Evolutionary conservation across 2,888 invertebrate genomes (phyloP).

Genomic region (Dryococelus australis): DNA sequence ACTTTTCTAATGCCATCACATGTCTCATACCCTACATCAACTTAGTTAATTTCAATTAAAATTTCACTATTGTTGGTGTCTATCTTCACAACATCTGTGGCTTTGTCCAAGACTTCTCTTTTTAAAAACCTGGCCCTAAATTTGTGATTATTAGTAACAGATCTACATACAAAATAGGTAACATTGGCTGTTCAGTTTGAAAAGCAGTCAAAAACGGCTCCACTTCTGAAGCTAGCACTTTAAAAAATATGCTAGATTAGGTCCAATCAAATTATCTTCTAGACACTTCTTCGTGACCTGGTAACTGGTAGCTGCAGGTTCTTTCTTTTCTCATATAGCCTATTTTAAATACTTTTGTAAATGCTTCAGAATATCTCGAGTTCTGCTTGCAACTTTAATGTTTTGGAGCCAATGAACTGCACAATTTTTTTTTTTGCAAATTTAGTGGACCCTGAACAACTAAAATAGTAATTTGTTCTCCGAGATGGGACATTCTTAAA

Average conservation of each 20-base stretch:
- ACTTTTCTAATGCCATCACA: too few species aligned
- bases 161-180: too few species aligned
- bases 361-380: neutral
- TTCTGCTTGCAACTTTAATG: neutral
- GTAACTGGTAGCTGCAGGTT: neutral
- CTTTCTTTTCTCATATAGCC: neutral
- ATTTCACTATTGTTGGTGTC: too few species aligned
- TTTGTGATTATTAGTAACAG: too few species aligned
- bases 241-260: neutral
- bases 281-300: neutral
- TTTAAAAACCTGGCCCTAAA: too few species aligned
- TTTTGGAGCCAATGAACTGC: neutral
- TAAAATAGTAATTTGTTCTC: neutral
- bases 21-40: too few species aligned
- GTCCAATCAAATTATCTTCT: neutral
- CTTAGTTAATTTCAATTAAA: too few species aligned
- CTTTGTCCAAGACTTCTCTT: too few species aligned
- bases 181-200: neutral
- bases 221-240: neutral
- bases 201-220: neutral
- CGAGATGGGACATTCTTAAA: neutral
- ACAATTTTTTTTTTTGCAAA: neutral
- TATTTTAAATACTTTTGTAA: neutral
- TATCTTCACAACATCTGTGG: too few species aligned
- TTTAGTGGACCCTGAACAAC: neutral